A percentile compares a stretch with the other conserved stretches of the same genome.
Evolutionary conservation across 2,888 invertebrate genomes (phyloP).

Genomic region (Agrilus cyanescens): DNA sequence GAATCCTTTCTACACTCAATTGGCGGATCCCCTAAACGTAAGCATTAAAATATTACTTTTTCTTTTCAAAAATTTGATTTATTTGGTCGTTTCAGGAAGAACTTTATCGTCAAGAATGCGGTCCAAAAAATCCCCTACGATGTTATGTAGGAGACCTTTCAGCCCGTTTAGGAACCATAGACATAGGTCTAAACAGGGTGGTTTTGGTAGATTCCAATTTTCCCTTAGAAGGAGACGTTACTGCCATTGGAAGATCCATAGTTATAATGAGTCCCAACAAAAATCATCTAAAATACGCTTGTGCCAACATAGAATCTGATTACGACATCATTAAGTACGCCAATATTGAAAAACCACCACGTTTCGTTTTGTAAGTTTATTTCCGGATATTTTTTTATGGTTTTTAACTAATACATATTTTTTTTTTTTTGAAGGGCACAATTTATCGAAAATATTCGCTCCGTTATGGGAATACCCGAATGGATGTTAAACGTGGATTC

Average conservation of each 20-base stretch:
- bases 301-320: conserved; percentile 85
- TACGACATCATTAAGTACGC: conserved; percentile 83
- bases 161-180: conserved; percentile 70
- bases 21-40: conserved; percentile 82
- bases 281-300: conserved; percentile 64
- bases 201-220: conserved; percentile 80
- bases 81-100: conserved; percentile 51
- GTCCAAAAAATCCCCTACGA: conserved; percentile 72
- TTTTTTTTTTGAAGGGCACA: conserved; percentile 48
- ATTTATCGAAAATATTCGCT: conserved; percentile 70
- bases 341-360: conserved; percentile 74
- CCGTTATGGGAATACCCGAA: conserved; percentile 74
- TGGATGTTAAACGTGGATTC: conserved; percentile 84
- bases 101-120: conserved; percentile 77
- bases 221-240: conserved; percentile 66
- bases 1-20: conserved; percentile 84
- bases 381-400: background rate
- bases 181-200: conserved; percentile 63
- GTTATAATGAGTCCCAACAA: conserved; percentile 70
- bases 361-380: conserved; percentile 71
- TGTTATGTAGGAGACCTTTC: conserved; percentile 89
- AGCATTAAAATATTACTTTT: conserved; percentile 21
- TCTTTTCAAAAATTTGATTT: background rate
- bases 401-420: background rate
- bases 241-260: conserved; percentile 73